These are phyloP conservation scores for Sycophila texana DNA, from an alignment of 2,888 invertebrate species.

Conservation along the genomic window DNA sequence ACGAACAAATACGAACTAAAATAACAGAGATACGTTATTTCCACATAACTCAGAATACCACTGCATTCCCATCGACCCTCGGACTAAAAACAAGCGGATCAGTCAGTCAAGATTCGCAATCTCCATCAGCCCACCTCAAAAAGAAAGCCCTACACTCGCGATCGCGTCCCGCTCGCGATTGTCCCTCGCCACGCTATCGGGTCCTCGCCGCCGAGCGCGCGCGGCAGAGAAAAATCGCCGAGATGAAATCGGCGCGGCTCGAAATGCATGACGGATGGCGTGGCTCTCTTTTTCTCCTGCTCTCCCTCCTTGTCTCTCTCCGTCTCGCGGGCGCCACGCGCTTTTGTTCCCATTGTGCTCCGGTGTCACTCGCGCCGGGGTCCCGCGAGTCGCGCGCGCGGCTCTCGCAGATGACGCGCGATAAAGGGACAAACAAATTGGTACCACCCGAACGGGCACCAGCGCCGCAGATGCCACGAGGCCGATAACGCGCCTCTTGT, in stretches of 20 bases:
- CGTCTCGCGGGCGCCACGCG: conserved; percentile 63
- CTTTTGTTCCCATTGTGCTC: conserved; percentile 73
- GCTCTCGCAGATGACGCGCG: conserved; percentile 70
- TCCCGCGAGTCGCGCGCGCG: conserved; percentile 69
- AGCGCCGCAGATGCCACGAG: conserved; percentile 65
- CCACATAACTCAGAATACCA: no score
- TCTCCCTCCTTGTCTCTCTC: conserved; percentile 25
- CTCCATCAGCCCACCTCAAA: no score
- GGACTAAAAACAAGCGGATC: no score
- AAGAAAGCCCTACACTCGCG: no score
- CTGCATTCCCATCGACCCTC: no score
- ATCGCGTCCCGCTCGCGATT: not conserved
- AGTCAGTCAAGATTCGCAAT: no score
- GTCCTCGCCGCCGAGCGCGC: not conserved
- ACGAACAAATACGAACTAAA: no score
- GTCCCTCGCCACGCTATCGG: conserved; percentile 18
- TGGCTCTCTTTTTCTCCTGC: conserved; percentile 35
- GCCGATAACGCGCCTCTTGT: conserved; percentile 67
- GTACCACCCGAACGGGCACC: conserved; percentile 73
- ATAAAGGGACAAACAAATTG: conserved; percentile 75
- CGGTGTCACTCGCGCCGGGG: conserved; percentile 71
- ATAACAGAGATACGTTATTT: no score
- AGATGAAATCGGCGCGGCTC: conserved; percentile 73
- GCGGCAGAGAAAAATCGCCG: conserved; percentile 66
- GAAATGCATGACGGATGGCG: conserved; percentile 74